Evolutionary conservation across 2,888 invertebrate species (phyloP), one percentile per base, ranked within the genome.

Genomic region (Sphaerophoria rueppellii): DNA sequence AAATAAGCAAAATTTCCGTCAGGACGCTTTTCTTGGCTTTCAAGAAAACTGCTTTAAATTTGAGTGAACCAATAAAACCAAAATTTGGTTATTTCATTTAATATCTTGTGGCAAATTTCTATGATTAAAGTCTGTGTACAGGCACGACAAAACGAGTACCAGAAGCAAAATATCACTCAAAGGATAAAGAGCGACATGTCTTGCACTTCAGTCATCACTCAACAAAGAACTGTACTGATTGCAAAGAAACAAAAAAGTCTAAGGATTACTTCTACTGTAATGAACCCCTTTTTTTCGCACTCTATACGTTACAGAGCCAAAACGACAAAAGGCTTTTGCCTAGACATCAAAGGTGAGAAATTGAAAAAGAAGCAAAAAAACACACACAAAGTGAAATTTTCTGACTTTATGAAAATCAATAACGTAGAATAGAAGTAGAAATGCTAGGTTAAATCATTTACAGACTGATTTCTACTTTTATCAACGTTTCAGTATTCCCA

Each of bases 201-300:
- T 67, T 77, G 52, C 57, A 76, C 71, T 72, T 77, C 67, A 60
- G 52, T 60, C 70, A 60, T 35, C 14, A 14, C 57, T 57, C 35
- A 9, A 35, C 57, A 57, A 9, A 57, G 35, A 9, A 14, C 57
- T 57, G 57, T 37, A 14, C 57, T 57, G 57, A 63, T 71, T 71
- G 40, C 32, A 58, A 14, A 9, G 57, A 57, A 40, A 48, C 24
- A n/a, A 35, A 67, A 40, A 60, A 32, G 73, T 43, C 46, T 63
- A 24, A 24, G 55, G 60, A 61, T 69, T 73, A 14, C 48, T 67
- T 48, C 9, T 57, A 14, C 14, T 4, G 37, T 35, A 9, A 57
- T 37, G 35, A 24, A 24, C 24, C 24, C 24, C 7, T 14, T 35
- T 57, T 2, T 4, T 43, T 43, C 43, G 43, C 12, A 40, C 9